A percentile compares a stretch with the other conserved stretches of the same genome.
These are phyloP conservation scores for Lasioglossum albipes DNA, from an alignment of 1,140 invertebrate genomes.

Conservation along the genomic window DNA sequence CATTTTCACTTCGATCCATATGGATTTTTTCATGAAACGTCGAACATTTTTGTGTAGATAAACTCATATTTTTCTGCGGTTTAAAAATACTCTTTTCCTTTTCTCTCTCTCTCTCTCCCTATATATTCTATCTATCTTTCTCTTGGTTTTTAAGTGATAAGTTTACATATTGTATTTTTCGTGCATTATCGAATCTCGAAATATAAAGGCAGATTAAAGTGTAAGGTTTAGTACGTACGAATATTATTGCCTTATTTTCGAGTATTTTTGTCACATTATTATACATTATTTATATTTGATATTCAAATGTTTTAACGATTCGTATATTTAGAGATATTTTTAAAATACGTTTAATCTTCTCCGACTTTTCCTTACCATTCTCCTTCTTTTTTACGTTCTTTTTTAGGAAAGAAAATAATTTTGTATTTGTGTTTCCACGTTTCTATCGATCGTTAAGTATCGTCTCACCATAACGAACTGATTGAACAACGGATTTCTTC, in stretches of 20 bases:
- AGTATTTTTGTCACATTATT: slow-evolving; percentile 45
- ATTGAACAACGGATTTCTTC: slow-evolving; percentile 9
- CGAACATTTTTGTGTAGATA: slow-evolving; percentile 35
- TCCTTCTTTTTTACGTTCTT: not conserved
- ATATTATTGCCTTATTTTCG: slow-evolving; percentile 47
- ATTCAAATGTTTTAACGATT: slow-evolving; percentile 31
- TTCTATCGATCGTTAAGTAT: slow-evolving; percentile 15
- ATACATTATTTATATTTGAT: slow-evolving; percentile 48
- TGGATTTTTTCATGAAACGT: slow-evolving; percentile 19
- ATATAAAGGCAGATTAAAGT: slow-evolving; percentile 40
- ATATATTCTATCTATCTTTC: too few species aligned
- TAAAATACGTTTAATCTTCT: slow-evolving; percentile 18
- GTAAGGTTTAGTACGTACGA: slow-evolving; percentile 43
- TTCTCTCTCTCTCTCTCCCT: too few species aligned
- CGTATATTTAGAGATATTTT: slow-evolving; percentile 25
- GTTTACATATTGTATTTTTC: slow-evolving; percentile 44
- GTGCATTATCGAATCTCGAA: slow-evolving; percentile 40
- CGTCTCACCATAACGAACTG: not conserved
- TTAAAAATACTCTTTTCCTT: slow-evolving; percentile 40
- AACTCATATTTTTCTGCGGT: slow-evolving; percentile 41
- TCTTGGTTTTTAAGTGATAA: slow-evolving; percentile 29
- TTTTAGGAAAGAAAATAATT: not conserved
- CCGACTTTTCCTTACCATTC: not conserved
- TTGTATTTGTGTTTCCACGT: not conserved
- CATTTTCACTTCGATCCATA: slow-evolving; percentile 17